These are phyloP conservation scores for Drosophila nasuta DNA, from an alignment of 1,140 invertebrate species.

Conservation along the genomic window DNA sequence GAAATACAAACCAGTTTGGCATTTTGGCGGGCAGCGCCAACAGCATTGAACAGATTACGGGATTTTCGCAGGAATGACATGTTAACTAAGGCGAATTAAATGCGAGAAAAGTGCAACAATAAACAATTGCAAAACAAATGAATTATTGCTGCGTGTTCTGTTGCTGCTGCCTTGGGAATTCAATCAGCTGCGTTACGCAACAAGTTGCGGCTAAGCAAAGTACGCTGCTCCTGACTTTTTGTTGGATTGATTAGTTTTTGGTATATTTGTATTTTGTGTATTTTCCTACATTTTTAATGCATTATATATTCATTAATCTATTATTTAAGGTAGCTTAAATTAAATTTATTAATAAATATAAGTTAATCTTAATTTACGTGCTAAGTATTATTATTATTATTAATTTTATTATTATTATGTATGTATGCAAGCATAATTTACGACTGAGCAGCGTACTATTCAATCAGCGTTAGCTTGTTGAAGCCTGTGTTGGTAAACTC, in stretches of 20 bases:
- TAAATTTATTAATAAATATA: no score
- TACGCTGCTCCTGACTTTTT: slow-evolving; percentile 24
- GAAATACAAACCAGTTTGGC: slow-evolving; percentile 49
- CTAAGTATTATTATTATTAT: no score
- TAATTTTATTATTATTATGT: no score
- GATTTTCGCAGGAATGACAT: slow-evolving; percentile 70
- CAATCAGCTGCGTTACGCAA: slow-evolving; percentile 54
- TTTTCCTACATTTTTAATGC: neutral
- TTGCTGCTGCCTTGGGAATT: slow-evolving; percentile 19
- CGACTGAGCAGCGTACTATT: slow-evolving; percentile 22
- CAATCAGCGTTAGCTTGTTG: no score
- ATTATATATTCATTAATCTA: no score
- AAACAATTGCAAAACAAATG: slow-evolving; percentile 1
- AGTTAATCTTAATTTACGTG: no score
- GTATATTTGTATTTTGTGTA: neutral
- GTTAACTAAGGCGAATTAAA: slow-evolving; percentile 10
- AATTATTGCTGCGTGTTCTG: slow-evolving; percentile 26
- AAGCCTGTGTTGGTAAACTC: slow-evolving; percentile 36
- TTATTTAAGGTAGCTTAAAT: no score
- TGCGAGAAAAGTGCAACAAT: slow-evolving; percentile 38
- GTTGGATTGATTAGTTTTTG: no score
- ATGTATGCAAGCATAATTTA: neutral
- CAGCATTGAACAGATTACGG: slow-evolving; percentile 34
- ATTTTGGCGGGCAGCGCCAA: slow-evolving; percentile 27
- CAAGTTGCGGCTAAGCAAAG: slow-evolving; percentile 16